Conservation (phyloP, 2,113 vertebrate genomes). For the Ginglymostoma cirratum region DNA sequence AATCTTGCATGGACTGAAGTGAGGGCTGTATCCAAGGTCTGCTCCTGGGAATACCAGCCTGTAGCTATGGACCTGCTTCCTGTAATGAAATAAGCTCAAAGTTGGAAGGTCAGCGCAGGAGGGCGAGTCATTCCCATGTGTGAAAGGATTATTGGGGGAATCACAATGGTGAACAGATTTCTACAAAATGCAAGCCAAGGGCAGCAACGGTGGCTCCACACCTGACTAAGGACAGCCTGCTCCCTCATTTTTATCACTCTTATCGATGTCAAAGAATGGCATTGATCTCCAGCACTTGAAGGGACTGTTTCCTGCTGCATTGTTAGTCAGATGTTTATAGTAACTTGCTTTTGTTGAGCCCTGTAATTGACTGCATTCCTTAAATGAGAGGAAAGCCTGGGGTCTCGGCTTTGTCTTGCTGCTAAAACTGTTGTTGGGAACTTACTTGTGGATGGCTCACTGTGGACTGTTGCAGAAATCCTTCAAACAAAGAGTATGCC, state of each 20-base stretch:
- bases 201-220: neutral
- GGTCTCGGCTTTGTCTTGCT: neutral
- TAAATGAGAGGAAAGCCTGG: neutral
- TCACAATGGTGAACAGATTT: neutral
- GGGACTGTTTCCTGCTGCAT: neutral
- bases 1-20: neutral
- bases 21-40: neutral
- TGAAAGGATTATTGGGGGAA: neutral
- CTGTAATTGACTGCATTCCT: neutral
- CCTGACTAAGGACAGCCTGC: neutral
- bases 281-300: neutral
- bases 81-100: neutral
- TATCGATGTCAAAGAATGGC: neutral
- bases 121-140: no score
- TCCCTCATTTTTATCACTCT: neutral
- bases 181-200: neutral
- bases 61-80: neutral
- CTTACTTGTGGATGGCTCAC: neutral
- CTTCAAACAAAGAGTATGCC: neutral
- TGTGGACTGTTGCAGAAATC: no score
- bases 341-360: slow-evolving; percentile 1
- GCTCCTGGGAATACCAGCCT: neutral
- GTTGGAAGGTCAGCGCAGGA: neutral
- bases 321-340: neutral
- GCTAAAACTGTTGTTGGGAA: slow-evolving; percentile 1